phyloP scores from a whole-genome alignment of 1,140 invertebrate genomes.

The Matsumurasca onukii region DNA sequence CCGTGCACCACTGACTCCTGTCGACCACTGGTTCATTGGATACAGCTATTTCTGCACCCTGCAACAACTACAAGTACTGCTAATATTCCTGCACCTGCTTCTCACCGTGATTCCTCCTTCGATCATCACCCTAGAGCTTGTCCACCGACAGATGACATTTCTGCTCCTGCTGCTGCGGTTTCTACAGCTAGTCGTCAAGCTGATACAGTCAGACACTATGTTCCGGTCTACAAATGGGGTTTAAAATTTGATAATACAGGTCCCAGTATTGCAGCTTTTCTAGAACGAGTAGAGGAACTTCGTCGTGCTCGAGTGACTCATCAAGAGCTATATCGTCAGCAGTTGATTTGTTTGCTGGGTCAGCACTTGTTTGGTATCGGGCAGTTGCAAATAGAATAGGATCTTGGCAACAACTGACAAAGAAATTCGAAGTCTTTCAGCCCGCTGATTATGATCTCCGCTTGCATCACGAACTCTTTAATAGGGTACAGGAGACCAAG shows the following conservation, averaged over 20 bases:
- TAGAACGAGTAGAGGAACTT: not conserved
- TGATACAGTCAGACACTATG: no score
- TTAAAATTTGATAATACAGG: not conserved
- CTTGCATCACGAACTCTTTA: not conserved
- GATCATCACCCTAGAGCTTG: no score
- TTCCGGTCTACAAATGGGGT: slow-evolving; percentile 3
- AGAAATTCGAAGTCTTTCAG: slow-evolving; percentile 9
- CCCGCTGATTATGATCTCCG: slow-evolving; percentile 4
- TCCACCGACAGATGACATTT: no score
- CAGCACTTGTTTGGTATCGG: slow-evolving; percentile 14
- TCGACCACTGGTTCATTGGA: not conserved
- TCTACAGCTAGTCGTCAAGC: no score
- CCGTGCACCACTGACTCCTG: not conserved
- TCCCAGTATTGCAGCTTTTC: not conserved
- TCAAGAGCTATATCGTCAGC: slow-evolving; percentile 15
- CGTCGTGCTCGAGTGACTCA: not conserved
- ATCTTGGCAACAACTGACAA: slow-evolving; percentile 2
- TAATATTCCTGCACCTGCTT: not conserved
- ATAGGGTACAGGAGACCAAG: slow-evolving; percentile 2
- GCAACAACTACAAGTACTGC: not conserved
- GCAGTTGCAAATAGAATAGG: not conserved
- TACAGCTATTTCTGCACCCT: not conserved
- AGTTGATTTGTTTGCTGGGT: slow-evolving; percentile 13
- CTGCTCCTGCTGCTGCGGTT: no score
- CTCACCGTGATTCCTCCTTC: no score